Evolutionary conservation across 2,888 invertebrate genomes (phyloP).

Genomic region (Hypena proboscidalis): DNA sequence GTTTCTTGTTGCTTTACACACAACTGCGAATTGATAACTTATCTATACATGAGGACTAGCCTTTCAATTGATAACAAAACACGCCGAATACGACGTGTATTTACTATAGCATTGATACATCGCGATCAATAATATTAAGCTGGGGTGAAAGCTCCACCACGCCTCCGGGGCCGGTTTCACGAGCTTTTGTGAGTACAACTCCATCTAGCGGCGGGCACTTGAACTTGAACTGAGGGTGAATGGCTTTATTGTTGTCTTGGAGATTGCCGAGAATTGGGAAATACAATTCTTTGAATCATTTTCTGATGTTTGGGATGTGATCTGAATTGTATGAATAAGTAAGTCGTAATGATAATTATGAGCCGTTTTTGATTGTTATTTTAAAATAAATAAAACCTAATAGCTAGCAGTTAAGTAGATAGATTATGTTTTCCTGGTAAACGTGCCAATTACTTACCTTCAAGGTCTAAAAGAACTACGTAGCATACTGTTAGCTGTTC

Average conservation of each 20-base stretch:
- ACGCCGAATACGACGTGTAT: slow-evolving; percentile 60
- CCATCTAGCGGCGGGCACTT: slow-evolving; percentile 59
- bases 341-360: too few species aligned
- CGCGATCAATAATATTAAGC: slow-evolving; percentile 71
- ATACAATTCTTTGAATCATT: too few species aligned
- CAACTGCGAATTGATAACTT: slow-evolving; percentile 51
- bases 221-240: slow-evolving; percentile 38
- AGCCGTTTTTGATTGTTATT: too few species aligned
- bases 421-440: too few species aligned
- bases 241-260: not conserved
- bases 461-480: too few species aligned
- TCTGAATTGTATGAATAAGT: too few species aligned
- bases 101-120: slow-evolving; percentile 56
- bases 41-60: slow-evolving; percentile 56
- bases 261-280: too few species aligned
- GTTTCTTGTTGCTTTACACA: slow-evolving; percentile 52
- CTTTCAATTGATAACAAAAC: slow-evolving; percentile 44
- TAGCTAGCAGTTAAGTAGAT: too few species aligned
- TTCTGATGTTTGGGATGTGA: too few species aligned
- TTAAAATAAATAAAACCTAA: too few species aligned
- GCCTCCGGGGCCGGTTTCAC: slow-evolving; percentile 60
- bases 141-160: slow-evolving; percentile 78
- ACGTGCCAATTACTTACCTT: too few species aligned
- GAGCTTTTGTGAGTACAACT: slow-evolving; percentile 54
- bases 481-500: too few species aligned